phyloP scores from a whole-genome alignment of 2,113 vertebrate species.

The Platycercus adscitus region DNA sequence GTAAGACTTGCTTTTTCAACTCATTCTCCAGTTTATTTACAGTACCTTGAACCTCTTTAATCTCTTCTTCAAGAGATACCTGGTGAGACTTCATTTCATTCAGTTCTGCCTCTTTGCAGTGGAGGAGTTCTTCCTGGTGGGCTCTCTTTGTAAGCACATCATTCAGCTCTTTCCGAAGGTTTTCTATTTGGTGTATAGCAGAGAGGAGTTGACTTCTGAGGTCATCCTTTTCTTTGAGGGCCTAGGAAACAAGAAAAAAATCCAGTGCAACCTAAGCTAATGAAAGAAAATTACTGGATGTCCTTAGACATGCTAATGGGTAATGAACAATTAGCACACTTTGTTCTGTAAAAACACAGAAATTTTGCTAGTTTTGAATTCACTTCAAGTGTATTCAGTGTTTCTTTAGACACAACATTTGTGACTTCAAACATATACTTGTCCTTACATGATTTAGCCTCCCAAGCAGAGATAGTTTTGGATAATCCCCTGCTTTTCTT shows the following conservation, averaged over 20 bases:
- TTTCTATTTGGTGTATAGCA: slow-evolving; percentile 86
- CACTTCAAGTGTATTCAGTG: background rate
- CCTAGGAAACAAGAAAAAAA: slow-evolving; percentile 70
- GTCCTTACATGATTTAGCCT: background rate
- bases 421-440: background rate
- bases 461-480: background rate
- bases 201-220: slow-evolving; percentile 81
- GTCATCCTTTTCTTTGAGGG: slow-evolving; percentile 83
- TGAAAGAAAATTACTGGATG: background rate
- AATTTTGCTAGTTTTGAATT: background rate
- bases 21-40: slow-evolving; percentile 79
- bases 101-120: slow-evolving; percentile 82
- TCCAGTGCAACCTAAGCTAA: background rate
- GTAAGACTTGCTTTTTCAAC: slow-evolving; percentile 71
- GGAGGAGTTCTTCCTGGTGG: slow-evolving; percentile 88
- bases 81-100: slow-evolving; percentile 79
- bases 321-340: background rate
- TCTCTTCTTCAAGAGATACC: slow-evolving; percentile 82
- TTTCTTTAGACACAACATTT: background rate
- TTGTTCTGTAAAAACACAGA: background rate
- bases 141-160: slow-evolving; percentile 84
- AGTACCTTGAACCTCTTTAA: slow-evolving; percentile 78
- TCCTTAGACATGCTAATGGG: background rate
- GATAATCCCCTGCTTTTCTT: background rate
- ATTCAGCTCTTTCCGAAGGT: slow-evolving; percentile 82